phyloP scores from a whole-genome alignment of 2,888 invertebrate species.

The Imbricaverruca yamaguchii region DNA sequence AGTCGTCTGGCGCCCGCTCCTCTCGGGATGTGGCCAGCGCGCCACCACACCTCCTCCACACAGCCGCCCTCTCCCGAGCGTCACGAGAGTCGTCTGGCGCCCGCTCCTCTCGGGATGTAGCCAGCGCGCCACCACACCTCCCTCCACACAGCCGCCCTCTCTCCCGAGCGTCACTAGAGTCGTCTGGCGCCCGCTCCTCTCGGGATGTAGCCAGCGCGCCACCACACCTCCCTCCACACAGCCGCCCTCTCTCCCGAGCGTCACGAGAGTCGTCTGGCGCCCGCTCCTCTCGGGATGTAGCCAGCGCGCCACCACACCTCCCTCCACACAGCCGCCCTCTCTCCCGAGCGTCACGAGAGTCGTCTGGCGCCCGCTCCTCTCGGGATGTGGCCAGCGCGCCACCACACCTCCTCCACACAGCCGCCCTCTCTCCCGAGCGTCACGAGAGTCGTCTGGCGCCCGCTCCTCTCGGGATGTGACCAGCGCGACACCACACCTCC shows the following conservation, averaged over 20 bases:
- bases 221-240: neutral
- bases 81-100: neutral
- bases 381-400: neutral
- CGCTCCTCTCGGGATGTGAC: too few relatives aligned
- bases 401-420: neutral
- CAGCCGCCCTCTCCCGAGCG: neutral
- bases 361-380: too few relatives aligned
- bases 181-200: too few relatives aligned
- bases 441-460: neutral
- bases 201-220: neutral
- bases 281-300: too few relatives aligned
- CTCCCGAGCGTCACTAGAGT: neutral
- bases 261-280: neutral
- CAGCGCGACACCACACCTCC: neutral
- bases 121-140: neutral
- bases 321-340: neutral
- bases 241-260: neutral
- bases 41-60: neutral
- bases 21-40: neutral
- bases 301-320: neutral
- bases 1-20: too few relatives aligned
- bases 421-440: neutral
- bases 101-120: too few relatives aligned
- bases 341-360: neutral
- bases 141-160: neutral